These are phyloP conservation scores for Rhinella marina DNA, from an alignment of 2,797 vertebrate genomes.

Conservation along the genomic window DNA sequence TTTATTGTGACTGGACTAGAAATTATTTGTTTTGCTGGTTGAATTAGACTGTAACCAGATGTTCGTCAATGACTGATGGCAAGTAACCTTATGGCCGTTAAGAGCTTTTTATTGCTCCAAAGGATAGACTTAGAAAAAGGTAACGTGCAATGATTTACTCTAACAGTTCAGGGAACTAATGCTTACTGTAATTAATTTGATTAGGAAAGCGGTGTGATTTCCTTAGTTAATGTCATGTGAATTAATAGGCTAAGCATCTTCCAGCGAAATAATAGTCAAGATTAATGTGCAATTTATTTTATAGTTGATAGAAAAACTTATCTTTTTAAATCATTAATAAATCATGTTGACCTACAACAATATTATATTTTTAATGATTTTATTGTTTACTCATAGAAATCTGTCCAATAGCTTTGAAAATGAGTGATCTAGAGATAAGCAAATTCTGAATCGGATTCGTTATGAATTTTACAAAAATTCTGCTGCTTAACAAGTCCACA, in stretches of 20 bases:
- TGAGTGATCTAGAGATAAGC: not conserved
- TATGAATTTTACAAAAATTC: not conserved
- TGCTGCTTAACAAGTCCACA: no score
- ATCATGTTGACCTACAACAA: not conserved
- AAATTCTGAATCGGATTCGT: not conserved
- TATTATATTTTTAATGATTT: not conserved
- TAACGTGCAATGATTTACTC: conserved; percentile 31
- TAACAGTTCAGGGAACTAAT: conserved; percentile 56
- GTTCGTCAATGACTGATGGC: not conserved
- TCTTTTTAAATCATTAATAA: not conserved
- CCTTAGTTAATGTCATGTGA: conserved; percentile 58
- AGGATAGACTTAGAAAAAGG: conserved; percentile 2
- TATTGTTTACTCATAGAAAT: not conserved
- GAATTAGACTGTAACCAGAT: not conserved
- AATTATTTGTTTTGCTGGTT: no score
- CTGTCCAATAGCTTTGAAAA: no score
- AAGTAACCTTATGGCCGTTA: not conserved
- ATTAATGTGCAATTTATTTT: conserved; percentile 17
- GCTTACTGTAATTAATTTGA: conserved; percentile 63
- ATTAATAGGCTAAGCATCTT: conserved; percentile 24
- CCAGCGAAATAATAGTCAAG: not conserved
- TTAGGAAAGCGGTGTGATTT: conserved; percentile 51
- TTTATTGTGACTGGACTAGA: not conserved
- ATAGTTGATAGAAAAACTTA: not conserved
- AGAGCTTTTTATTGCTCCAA: conserved; percentile 3